phyloP scores from a whole-genome alignment of 2,888 invertebrate genomes.

The Cyclophora albipunctata region DNA sequence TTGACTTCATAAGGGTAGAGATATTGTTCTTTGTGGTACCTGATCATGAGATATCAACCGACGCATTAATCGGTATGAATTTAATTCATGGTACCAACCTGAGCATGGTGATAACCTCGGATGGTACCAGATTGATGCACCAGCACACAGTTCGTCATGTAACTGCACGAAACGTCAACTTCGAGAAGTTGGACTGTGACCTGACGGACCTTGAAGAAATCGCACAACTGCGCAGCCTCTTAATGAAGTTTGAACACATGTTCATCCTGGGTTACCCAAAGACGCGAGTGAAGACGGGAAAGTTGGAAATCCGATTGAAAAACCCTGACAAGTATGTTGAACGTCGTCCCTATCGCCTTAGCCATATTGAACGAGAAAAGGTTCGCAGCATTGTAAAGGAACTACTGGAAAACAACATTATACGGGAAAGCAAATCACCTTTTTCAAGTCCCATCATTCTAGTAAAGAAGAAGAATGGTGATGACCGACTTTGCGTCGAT shows the following conservation, averaged over 20 bases:
- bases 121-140: conserved; percentile 11
- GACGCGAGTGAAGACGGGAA: conserved; percentile 24
- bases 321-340: conserved; percentile 21
- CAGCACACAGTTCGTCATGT: conserved; percentile 11
- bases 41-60: conserved; percentile 13
- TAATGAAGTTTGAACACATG: conserved; percentile 20
- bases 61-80: conserved; percentile 17
- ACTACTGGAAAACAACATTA: conserved; percentile 23
- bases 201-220: conserved; percentile 13
- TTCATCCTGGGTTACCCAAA: conserved; percentile 22
- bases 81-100: conserved; percentile 13
- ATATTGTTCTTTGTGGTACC: conserved; percentile 19
- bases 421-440: conserved; percentile 26
- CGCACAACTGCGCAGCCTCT: conserved; percentile 7
- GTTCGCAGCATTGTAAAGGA: conserved; percentile 22
- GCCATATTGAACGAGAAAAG: conserved; percentile 24
- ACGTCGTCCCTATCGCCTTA: conserved; percentile 25
- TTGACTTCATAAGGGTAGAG: conserved; percentile 15
- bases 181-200: conserved; percentile 18
- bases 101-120: conserved; percentile 9
- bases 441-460: conserved; percentile 26
- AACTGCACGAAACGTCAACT: conserved; percentile 5
- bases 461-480: conserved; percentile 27
- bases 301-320: conserved; percentile 14
- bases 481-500: conserved; percentile 13